Conservation (phyloP, 2,888 invertebrate genomes). For the Hedya salicella region DNA sequence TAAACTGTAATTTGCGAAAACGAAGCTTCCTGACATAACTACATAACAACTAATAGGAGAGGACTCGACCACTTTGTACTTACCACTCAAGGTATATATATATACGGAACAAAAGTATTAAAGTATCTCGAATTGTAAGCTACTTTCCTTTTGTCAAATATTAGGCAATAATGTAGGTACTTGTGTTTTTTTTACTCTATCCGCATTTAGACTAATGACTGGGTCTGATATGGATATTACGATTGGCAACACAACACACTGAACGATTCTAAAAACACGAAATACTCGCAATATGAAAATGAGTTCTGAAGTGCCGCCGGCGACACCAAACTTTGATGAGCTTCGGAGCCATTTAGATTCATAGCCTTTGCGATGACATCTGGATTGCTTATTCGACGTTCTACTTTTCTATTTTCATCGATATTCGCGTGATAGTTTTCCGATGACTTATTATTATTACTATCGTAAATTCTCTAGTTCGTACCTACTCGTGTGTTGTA, state of each 20-base stretch:
- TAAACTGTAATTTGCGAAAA: too few species aligned
- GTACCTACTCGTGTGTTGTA: neutral
- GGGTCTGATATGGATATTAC: too few species aligned
- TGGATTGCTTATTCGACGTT: slow-evolving; percentile 65
- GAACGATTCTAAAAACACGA: slow-evolving; percentile 6
- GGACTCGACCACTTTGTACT: too few species aligned
- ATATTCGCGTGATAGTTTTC: neutral
- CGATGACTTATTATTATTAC: neutral
- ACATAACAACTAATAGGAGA: too few species aligned
- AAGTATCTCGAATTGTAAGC: too few species aligned
- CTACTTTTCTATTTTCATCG: slow-evolving; percentile 54
- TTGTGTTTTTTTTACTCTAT: too few species aligned
- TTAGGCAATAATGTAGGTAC: too few species aligned
- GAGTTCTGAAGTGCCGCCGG: slow-evolving; percentile 69
- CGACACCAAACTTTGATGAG: slow-evolving; percentile 75
- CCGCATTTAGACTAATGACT: too few species aligned
- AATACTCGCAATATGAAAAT: slow-evolving; percentile 70
- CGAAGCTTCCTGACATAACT: too few species aligned
- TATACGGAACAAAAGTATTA: too few species aligned
- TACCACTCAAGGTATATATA: too few species aligned
- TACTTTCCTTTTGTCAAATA: too few species aligned
- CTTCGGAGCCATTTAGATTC: slow-evolving; percentile 76
- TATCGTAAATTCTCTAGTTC: neutral
- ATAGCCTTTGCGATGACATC: slow-evolving; percentile 72
- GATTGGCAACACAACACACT: neutral